phyloP scores from a whole-genome alignment of 2,113 vertebrate genomes.

The Euleptes europaea region DNA sequence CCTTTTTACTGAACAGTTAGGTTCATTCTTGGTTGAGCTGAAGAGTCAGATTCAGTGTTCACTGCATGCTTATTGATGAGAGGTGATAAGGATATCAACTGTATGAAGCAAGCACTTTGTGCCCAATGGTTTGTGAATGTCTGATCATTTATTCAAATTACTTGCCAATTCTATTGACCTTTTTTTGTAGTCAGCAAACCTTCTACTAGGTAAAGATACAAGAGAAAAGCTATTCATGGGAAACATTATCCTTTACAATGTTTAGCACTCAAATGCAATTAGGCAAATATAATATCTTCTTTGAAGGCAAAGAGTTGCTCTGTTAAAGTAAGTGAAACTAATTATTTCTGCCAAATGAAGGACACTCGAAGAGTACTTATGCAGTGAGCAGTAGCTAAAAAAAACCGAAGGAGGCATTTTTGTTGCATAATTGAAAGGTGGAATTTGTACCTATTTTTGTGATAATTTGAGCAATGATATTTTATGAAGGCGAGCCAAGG shows the following conservation, averaged over 20 bases:
- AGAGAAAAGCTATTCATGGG: constrained; percentile 30
- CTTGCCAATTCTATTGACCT: constrained; percentile 46
- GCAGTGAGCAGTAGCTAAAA: constrained; percentile 45
- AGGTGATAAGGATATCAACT: constrained; percentile 45
- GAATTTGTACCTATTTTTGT: constrained; percentile 24
- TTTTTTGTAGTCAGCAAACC: constrained; percentile 33
- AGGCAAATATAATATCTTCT: constrained; percentile 70
- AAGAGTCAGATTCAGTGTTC: constrained; percentile 38
- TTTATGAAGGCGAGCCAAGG: constrained; percentile 46
- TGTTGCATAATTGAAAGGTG: constrained; percentile 39
- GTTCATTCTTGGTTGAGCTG: constrained; percentile 34
- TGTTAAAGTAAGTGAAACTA: constrained; percentile 70
- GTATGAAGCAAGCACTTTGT: constrained; percentile 26
- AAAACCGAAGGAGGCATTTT: constrained; percentile 42
- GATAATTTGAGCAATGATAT: constrained; percentile 38
- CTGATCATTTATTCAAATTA: constrained; percentile 31
- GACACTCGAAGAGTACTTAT: constrained; percentile 49
- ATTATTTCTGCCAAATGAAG: constrained; percentile 64
- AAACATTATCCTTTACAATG: constrained; percentile 64
- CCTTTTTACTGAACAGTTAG: neutral
- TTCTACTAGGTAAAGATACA: constrained; percentile 28
- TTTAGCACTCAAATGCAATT: constrained; percentile 71
- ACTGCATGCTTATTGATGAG: constrained; percentile 39
- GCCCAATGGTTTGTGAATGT: constrained; percentile 44
- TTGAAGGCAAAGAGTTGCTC: constrained; percentile 68